Base-by-base conservation (phyloP, 1,140 invertebrate species). In the Chironomus tepperi region DNA sequence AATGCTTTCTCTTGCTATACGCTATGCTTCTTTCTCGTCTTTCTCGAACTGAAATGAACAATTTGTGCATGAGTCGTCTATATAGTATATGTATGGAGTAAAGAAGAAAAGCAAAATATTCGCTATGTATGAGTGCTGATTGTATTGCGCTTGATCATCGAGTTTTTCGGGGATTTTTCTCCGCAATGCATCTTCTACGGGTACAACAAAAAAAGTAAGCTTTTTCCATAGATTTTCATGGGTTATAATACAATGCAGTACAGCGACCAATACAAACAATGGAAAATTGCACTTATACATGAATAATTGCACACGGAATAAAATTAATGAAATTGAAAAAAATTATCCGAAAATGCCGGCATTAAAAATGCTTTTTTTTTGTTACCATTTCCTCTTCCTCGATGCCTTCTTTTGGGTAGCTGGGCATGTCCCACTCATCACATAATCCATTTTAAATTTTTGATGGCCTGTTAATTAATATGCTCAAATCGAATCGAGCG, bases 391-490 rank as follows among this genome's bases (percentile, higher is more conserved):
- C 24, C 24, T 34, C 24, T 34, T 34, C 5, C 24, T 34, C 24
- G 5, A 2, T 34, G 24, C 5, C 24, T 8, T 47, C 43, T 57
- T 1, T 57, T 1, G 43, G n/a, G n/a, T 34, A 34, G 1, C 24
- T 34, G 24, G n/a, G n/a, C n/a, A n/a, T 15, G 12, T n/a, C 12
- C 12, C n/a, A 15, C n/a, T 57, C 47, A 12, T 12, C 47, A 57
- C 47, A 57, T 57, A 57, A 57, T 57, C 12, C 47, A 57, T n/a
- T 57, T n/a, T 57, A 57, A 57, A 57, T 19, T 18, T 70, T 18
- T 70, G 65, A 70, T 70, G 65, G 65, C 65, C 65, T 70, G 65
- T 70, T 70, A 70, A 70, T 70, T 70, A 70, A 19, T 70, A 12
- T 10, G 7, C 5, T 8, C 19, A 9, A 8, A 10, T 6, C 16